Evolutionary conservation across 2,888 invertebrate species (phyloP), one percentile per base, ranked within the genome.

Genomic region (Zonitis immaculata): DNA sequence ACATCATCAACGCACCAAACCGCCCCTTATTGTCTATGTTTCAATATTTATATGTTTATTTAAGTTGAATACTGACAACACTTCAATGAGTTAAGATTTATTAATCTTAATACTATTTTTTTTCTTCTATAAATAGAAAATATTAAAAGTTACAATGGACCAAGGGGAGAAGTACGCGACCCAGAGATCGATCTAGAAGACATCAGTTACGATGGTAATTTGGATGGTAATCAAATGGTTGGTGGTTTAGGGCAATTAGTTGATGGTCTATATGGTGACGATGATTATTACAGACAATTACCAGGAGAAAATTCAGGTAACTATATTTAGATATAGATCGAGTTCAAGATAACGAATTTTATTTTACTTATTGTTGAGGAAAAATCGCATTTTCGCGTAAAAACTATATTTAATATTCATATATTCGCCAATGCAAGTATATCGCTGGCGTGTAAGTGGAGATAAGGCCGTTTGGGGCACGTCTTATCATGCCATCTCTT

Each of bases 211-310:
- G 93, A 94, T 67, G 91, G 91, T 1, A 73, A 77, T 43, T 67
- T 80, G 25, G 79, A 80, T 35, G 80, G 79, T 1, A 78, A 78
- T 7, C 73, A 76, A 47, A 79, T 85, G 74, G 74, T 77, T 46
- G 83, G 84, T 39, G 93, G 93, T 3, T 79, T 94, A 7, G 94
- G 94, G 12, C 91, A 92, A 73, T 80, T 94, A 64, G 83, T 87
- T 6, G 91, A 92, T 73, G 89, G 89, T 0, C 76, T 85, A 42
- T 77, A 80, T 49, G 88, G 87, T 11, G 85, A 85, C 26, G 83
- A 83, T 61, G 84, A 85, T 66, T 84, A 84, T 73, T 84, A 80
- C 70, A 78, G 79, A 67, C 83, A 77, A 59, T 80, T 79, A 61
- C 80, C 77, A 68, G 76, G 78, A 28, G 83, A 83, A 61, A 80